These are phyloP conservation scores for Pyrgilauda ruficollis DNA, from an alignment of 2,113 vertebrate genomes.

Conservation along the genomic window DNA sequence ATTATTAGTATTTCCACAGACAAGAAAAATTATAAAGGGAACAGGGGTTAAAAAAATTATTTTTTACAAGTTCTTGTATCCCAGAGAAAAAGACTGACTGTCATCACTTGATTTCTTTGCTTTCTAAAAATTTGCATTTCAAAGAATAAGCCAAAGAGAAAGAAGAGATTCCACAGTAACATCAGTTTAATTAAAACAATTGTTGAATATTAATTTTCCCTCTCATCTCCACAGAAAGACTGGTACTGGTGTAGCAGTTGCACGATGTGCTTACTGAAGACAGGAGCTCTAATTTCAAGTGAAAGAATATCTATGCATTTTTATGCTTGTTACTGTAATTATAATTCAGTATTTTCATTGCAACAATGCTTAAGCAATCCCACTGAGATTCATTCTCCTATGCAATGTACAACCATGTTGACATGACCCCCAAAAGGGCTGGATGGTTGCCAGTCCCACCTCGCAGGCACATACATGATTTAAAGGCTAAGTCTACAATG, in stretches of 20 bases:
- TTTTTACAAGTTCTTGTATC: neutral
- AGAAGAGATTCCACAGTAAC: neutral
- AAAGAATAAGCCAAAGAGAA: neutral
- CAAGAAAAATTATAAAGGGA: neutral
- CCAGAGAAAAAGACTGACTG: neutral
- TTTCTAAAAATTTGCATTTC: conserved; percentile 21
- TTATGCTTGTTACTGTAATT: neutral
- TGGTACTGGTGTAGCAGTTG: neutral
- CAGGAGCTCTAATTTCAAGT: neutral
- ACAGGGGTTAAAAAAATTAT: neutral
- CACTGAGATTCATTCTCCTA: neutral
- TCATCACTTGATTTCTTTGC: neutral
- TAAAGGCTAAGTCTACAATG: neutral
- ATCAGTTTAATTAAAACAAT: neutral
- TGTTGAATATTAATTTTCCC: conserved; percentile 28
- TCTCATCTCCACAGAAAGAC: neutral
- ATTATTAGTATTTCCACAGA: neutral
- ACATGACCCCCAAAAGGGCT: neutral
- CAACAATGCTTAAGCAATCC: neutral
- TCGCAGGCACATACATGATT: neutral
- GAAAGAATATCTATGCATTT: neutral
- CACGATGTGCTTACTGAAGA: neutral
- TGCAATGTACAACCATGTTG: neutral
- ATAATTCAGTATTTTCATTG: conserved; percentile 13
- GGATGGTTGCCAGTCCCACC: neutral